phyloP scores from a whole-genome alignment of 2,888 invertebrate genomes.

The Toxonevra muliebris region DNA sequence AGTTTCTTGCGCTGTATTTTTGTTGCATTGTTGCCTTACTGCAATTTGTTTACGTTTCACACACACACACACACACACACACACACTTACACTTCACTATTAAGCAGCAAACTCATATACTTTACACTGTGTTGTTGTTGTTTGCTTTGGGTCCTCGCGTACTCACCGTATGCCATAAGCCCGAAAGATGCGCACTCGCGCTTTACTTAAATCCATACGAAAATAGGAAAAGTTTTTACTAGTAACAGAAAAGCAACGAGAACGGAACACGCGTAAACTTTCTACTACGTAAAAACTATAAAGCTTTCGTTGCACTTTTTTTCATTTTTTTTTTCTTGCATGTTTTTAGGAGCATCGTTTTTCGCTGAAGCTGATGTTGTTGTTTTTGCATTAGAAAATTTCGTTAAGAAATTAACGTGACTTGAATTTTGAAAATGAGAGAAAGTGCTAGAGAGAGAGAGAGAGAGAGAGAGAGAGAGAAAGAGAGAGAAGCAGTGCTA shows the following conservation, averaged over 20 bases:
- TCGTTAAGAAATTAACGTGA: constrained; percentile 41
- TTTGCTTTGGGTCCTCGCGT: too few relatives aligned
- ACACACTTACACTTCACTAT: too few relatives aligned
- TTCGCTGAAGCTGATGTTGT: neutral
- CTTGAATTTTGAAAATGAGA: constrained; percentile 36
- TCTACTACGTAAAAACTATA: neutral
- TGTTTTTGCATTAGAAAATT: neutral
- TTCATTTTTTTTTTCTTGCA: neutral
- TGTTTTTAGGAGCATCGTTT: neutral
- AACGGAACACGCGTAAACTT: neutral
- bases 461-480: too few relatives aligned
- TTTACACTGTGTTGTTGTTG: too few relatives aligned
- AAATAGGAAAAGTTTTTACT: constrained; percentile 40
- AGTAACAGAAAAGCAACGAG: too few relatives aligned
- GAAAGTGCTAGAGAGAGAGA: neutral
- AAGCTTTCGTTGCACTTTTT: constrained; percentile 8
- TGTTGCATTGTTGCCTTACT: constrained; percentile 16
- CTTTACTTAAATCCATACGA: constrained; percentile 37
- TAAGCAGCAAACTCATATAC: too few relatives aligned
- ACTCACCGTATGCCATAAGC: too few relatives aligned
- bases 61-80: constrained; percentile 12
- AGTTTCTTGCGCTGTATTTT: constrained; percentile 1
- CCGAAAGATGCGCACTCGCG: constrained; percentile 18
- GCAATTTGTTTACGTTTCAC: constrained; percentile 1
- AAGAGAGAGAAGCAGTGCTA: neutral